Percentiles rank a stretch among this genome's conserved stretches.
phyloP scores from a whole-genome alignment of 2,888 invertebrate genomes.

The Formica aserva region DNA sequence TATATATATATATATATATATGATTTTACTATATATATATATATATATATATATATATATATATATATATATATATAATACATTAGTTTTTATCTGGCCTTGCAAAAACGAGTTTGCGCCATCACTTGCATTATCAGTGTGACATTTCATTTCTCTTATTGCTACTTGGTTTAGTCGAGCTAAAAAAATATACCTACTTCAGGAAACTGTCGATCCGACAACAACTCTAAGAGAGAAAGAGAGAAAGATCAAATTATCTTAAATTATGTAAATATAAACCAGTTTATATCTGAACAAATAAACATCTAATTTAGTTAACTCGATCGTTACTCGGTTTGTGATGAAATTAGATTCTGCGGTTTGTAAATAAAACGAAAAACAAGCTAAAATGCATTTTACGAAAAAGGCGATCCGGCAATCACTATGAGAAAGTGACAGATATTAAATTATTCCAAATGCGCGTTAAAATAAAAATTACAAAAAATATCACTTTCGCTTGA shows the following conservation, averaged over 20 bases:
- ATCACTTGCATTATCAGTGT: slow-evolving; percentile 14
- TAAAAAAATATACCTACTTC: slow-evolving; percentile 7
- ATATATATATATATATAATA: slow-evolving; percentile 11
- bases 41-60: too few relatives aligned
- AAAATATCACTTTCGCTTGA: slow-evolving; percentile 22
- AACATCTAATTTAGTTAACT: neutral
- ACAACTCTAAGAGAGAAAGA: neutral
- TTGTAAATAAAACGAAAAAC: neutral
- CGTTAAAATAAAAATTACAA: slow-evolving; percentile 17
- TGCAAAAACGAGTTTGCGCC: slow-evolving; percentile 30
- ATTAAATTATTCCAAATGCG: slow-evolving; percentile 31
- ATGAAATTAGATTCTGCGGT: neutral
- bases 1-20: slow-evolving; percentile 14
- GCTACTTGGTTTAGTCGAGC: neutral
- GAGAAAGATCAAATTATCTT: neutral
- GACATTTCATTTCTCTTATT: slow-evolving; percentile 35
- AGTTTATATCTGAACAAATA: neutral
- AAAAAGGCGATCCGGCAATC: neutral
- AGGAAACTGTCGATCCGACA: neutral
- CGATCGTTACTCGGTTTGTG: slow-evolving; percentile 12
- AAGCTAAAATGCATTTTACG: neutral
- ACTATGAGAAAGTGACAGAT: slow-evolving; percentile 21
- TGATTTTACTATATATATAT: too few relatives aligned
- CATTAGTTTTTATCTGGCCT: neutral
- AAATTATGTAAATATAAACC: neutral